These are phyloP conservation scores for Proales similis DNA, from an alignment of 1,140 invertebrate species.

Conservation along the genomic window DNA sequence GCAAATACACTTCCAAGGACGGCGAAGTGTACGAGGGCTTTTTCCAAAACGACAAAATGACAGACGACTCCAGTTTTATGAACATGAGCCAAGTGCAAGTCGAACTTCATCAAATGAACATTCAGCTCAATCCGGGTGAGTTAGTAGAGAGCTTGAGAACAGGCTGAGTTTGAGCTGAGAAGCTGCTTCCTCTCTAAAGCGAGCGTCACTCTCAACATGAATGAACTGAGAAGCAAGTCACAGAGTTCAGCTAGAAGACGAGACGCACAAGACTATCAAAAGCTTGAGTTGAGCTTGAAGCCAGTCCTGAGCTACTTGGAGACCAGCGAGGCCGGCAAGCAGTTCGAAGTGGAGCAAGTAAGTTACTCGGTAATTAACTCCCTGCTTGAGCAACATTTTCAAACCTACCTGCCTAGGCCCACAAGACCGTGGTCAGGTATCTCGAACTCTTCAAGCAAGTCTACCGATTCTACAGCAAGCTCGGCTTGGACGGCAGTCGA, in stretches of 20 bases:
- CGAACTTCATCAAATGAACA: not conserved
- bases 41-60: conserved; percentile 52
- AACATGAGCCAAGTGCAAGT: not conserved
- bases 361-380: too few species aligned
- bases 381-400: too few species aligned
- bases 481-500: conserved; percentile 49
- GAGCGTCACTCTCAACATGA: not conserved
- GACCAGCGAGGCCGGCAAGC: too few species aligned
- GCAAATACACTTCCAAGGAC: conserved; percentile 53
- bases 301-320: too few species aligned
- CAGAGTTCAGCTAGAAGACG: too few species aligned
- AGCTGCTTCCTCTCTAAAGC: not conserved
- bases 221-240: too few species aligned
- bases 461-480: conserved; percentile 48
- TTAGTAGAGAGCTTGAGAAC: not conserved
- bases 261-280: too few species aligned
- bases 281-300: too few species aligned
- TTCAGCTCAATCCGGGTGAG: not conserved
- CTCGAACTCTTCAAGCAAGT: conserved; percentile 47
- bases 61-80: conserved; percentile 50
- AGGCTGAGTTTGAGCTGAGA: not conserved
- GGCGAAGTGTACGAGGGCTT: conserved; percentile 51
- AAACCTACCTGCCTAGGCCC: too few species aligned
- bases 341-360: too few species aligned
- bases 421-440: conserved; percentile 47